A percentile compares a stretch with the other conserved stretches of the same genome.
phyloP scores from a whole-genome alignment of 2,113 vertebrate genomes.

The Crypturellus undulatus region DNA sequence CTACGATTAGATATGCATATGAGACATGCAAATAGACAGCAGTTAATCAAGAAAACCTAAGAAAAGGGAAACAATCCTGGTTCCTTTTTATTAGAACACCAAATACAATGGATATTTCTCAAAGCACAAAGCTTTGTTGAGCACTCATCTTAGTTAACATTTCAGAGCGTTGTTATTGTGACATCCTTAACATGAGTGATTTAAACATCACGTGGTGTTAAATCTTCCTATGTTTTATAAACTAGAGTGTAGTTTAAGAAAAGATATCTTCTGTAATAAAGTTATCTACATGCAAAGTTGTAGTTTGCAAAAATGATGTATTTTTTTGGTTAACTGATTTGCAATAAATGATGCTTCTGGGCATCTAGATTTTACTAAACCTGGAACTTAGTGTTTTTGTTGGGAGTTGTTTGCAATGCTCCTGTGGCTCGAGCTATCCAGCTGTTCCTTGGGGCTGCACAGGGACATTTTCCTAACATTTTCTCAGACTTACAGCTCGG shows the following conservation, averaged over 20 bases:
- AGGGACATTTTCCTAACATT: fast-evolving
- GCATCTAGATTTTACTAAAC: slow-evolving; percentile 77
- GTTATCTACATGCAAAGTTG: slow-evolving; percentile 82
- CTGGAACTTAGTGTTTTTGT: slow-evolving; percentile 9
- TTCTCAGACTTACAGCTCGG: background rate
- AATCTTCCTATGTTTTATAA: slow-evolving; percentile 81
- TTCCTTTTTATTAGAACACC: slow-evolving; percentile 74
- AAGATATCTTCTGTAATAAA: slow-evolving; percentile 79
- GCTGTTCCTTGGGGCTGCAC: background rate
- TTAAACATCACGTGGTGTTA: slow-evolving; percentile 71
- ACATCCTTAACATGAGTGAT: slow-evolving; percentile 64
- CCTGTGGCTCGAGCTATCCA: background rate
- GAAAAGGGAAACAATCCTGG: slow-evolving; percentile 37
- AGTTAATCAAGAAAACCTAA: slow-evolving; percentile 14
- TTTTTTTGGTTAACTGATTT: slow-evolving; percentile 87
- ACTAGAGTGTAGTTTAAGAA: slow-evolving; percentile 84
- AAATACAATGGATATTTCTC: slow-evolving; percentile 74
- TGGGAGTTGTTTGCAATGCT: background rate
- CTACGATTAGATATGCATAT: background rate
- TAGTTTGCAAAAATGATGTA: slow-evolving; percentile 84
- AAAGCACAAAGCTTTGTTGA: slow-evolving; percentile 72
- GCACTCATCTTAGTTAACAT: slow-evolving; percentile 52
- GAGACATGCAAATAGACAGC: slow-evolving; percentile 6
- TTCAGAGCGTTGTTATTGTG: slow-evolving; percentile 33
- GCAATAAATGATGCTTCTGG: slow-evolving; percentile 86